phyloP scores from a whole-genome alignment of 2,888 invertebrate species.

The Diarsia dahlii region DNA sequence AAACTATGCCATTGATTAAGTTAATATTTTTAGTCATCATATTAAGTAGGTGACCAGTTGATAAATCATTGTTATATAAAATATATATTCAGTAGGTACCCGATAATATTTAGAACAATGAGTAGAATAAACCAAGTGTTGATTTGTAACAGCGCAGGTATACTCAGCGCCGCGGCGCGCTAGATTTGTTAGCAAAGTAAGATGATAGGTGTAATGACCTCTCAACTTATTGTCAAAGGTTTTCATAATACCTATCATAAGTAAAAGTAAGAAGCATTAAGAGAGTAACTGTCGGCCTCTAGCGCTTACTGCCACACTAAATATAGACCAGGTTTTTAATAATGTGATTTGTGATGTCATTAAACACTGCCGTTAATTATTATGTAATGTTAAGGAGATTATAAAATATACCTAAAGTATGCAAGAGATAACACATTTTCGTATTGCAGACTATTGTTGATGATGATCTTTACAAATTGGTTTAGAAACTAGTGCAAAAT shows the following conservation, averaged over 20 bases:
- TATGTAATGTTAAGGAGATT: conserved; percentile 56
- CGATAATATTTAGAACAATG: conserved; percentile 54
- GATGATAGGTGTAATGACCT: conserved; percentile 21
- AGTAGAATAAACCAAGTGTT: conserved; percentile 52
- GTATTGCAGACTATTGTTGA: conserved; percentile 55
- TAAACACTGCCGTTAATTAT: conserved; percentile 73
- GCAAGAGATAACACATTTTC: conserved; percentile 53
- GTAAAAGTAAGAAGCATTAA: conserved; percentile 27
- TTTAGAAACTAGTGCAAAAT: conserved; percentile 46
- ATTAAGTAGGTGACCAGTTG: conserved; percentile 51
- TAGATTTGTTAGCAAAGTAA: conserved; percentile 14
- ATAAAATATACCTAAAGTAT: conserved; percentile 53
- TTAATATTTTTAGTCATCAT: conserved; percentile 51
- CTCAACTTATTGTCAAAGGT: conserved; percentile 16
- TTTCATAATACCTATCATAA: conserved; percentile 22
- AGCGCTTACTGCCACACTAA: conserved; percentile 34
- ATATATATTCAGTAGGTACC: conserved; percentile 41
- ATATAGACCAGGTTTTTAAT: conserved; percentile 48
- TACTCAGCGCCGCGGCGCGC: conserved; percentile 2
- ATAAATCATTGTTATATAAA: conserved; percentile 50
- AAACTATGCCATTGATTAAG: conserved; percentile 60
- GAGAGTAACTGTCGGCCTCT: conserved; percentile 25
- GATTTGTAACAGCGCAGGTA: conserved; percentile 30
- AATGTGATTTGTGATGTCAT: conserved; percentile 58
- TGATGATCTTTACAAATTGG: conserved; percentile 52